phyloP scores from a whole-genome alignment of 2,888 invertebrate species.

The Apomyelois bistriatella region DNA sequence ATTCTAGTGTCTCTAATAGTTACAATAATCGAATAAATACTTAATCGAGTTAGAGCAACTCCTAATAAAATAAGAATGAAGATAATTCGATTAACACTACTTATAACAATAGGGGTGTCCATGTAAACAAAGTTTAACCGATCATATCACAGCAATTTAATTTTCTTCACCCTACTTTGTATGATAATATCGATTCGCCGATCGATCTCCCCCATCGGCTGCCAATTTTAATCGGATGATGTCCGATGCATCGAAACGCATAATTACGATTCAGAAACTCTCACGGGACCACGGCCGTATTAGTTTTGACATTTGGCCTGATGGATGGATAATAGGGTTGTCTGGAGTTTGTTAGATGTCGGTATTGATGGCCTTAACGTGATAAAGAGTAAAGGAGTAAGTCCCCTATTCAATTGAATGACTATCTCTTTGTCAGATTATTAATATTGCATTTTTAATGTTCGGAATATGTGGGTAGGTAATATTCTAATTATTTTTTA shows the following conservation, averaged over 20 bases:
- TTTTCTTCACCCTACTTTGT: slow-evolving; percentile 5
- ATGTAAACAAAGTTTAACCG: slow-evolving; percentile 3
- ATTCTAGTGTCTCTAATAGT: not conserved
- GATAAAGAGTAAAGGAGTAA: not conserved
- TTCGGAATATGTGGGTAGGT: no score
- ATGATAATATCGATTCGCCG: slow-evolving; percentile 29
- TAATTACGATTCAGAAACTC: slow-evolving; percentile 71
- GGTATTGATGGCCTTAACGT: not conserved
- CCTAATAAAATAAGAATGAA: not conserved
- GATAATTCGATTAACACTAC: slow-evolving; percentile 6
- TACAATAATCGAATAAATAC: not conserved
- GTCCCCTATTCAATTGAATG: not conserved
- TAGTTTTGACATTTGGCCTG: slow-evolving; percentile 79
- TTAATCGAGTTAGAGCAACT: not conserved
- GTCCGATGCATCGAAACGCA: slow-evolving; percentile 67
- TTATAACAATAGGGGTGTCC: slow-evolving; percentile 7
- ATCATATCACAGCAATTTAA: slow-evolving; percentile 13
- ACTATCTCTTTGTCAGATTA: not conserved
- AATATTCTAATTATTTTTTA: no score
- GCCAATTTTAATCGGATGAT: slow-evolving; percentile 78
- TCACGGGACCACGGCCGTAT: slow-evolving; percentile 74
- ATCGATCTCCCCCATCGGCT: slow-evolving; percentile 60
- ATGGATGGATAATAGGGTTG: slow-evolving; percentile 54
- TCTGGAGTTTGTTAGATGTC: not conserved
- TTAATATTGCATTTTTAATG: no score